Evolutionary conservation across 2,113 vertebrate genomes (phyloP), one percentile per base, ranked within the genome.

Genomic region (Isurus oxyrinchus): DNA sequence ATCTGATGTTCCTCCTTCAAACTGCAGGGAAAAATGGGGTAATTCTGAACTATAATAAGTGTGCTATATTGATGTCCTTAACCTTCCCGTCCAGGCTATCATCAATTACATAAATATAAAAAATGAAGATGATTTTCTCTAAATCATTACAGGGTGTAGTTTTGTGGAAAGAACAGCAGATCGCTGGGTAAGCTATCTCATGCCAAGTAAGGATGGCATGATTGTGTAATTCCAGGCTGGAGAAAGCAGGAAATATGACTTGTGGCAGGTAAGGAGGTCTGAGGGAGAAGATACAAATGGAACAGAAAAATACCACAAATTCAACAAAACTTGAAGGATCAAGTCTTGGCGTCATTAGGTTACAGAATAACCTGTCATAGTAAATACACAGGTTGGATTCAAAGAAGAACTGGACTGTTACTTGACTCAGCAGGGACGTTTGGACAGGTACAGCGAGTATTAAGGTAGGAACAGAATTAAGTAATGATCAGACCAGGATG

Each of bases 391-490:
- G 88, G 59, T 19, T 94, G 14, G 81, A 84, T 84, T 84, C 81
- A 84, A 84, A 94, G 61, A 63, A 94, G 35, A 63, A 94, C 59
- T 40, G n/a, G 13, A 94, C 59, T n/a, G 40, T 63, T 61, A 23
- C 57, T 61, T 94, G 90, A 91, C 21, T 81, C 76, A 81, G 76
- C 76, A 11, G 76, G 35, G 11, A 40, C 11, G 13, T 16, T 79
- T 31, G 35, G 72, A 55, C 3, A 31, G 55, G 87, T 53, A 40
- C 7, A 53, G 27, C 13, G 88, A n/a, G 35, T 63, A 94, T 40
- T 94, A 19, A 23, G 59, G 6, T 94, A 94, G 90, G 90, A 94
- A 84, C 63, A 94, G 35, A 35, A 94, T 94, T 59, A 94, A 40
- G 90, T 40, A 63, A 94, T 63, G 90, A 61, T 63, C 35, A 94